Conservation (phyloP, 2,888 invertebrate genomes). For the Diogma glabrata region DNA sequence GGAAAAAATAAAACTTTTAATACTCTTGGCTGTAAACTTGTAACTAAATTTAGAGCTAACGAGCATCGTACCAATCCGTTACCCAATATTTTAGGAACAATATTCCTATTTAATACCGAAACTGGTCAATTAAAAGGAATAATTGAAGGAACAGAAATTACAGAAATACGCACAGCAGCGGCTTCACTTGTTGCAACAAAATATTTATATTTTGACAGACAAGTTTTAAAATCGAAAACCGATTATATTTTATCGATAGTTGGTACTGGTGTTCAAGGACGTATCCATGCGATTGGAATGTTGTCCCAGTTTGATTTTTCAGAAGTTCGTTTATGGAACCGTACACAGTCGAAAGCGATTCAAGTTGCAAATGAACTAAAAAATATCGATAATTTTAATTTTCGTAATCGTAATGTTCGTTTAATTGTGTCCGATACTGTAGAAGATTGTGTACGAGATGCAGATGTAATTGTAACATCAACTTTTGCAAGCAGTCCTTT, state of each 20-base stretch:
- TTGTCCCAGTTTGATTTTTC: slow-evolving; percentile 34
- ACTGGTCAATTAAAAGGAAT: slow-evolving; percentile 38
- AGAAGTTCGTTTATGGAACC: slow-evolving; percentile 46
- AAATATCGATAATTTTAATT: slow-evolving; percentile 4
- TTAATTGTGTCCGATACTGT: slow-evolving; percentile 26
- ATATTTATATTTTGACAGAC: slow-evolving; percentile 32
- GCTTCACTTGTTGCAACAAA: slow-evolving; percentile 45
- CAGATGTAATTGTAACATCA: slow-evolving; percentile 51
- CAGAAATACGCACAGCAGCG: slow-evolving; percentile 45
- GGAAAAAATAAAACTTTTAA: slow-evolving; percentile 17
- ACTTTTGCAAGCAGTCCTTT: slow-evolving; percentile 42
- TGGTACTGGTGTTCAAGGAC: slow-evolving; percentile 42
- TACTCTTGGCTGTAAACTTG: slow-evolving; percentile 40
- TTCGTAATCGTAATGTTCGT: slow-evolving; percentile 17
- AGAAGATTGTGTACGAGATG: slow-evolving; percentile 40
- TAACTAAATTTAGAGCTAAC: slow-evolving; percentile 36
- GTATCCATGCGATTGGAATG: slow-evolving; percentile 41
- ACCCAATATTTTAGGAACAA: slow-evolving; percentile 37
- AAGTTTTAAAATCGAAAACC: slow-evolving; percentile 19
- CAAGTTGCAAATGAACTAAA: slow-evolving; percentile 31
- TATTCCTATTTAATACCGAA: slow-evolving; percentile 34
- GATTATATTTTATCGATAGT: slow-evolving; percentile 34
- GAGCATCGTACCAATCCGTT: slow-evolving; percentile 20
- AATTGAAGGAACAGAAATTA: slow-evolving; percentile 43
- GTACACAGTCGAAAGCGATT: slow-evolving; percentile 31